A percentile compares a stretch with the other conserved stretches of the same genome.
Conservation (phyloP, 2,113 vertebrate genomes). For the Pipra filicauda region DNA sequence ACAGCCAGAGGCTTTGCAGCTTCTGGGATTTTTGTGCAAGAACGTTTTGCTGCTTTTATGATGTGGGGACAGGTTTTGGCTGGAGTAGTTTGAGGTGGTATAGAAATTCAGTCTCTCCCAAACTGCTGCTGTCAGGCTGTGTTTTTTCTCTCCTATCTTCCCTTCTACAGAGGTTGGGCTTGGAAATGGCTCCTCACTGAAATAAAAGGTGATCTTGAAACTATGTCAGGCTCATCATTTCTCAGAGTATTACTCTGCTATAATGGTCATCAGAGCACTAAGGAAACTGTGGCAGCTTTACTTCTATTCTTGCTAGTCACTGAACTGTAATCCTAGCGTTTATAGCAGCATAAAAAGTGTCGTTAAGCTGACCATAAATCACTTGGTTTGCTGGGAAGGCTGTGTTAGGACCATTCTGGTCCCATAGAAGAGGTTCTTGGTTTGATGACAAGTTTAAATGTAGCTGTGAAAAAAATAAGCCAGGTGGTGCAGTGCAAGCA, state of each 20-base stretch:
- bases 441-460: neutral
- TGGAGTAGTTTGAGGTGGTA: neutral
- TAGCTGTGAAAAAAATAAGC: neutral
- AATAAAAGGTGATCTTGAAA: neutral
- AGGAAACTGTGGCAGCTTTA: neutral
- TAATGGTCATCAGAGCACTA: neutral
- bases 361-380: neutral
- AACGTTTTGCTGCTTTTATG: neutral
- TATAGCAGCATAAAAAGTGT: slow-evolving; percentile 8
- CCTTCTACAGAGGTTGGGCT: neutral
- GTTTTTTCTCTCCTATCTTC: neutral
- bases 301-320: neutral
- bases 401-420: neutral
- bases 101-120: neutral
- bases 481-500: neutral
- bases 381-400: neutral
- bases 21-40: neutral
- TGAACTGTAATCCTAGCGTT: neutral
- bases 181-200: neutral
- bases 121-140: neutral
- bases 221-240: neutral
- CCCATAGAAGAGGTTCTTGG: neutral
- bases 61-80: neutral
- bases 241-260: neutral
- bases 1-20: neutral